These are phyloP conservation scores for Trachymyrmex cornetzi DNA, from an alignment of 1,140 invertebrate species.

Conservation along the genomic window DNA sequence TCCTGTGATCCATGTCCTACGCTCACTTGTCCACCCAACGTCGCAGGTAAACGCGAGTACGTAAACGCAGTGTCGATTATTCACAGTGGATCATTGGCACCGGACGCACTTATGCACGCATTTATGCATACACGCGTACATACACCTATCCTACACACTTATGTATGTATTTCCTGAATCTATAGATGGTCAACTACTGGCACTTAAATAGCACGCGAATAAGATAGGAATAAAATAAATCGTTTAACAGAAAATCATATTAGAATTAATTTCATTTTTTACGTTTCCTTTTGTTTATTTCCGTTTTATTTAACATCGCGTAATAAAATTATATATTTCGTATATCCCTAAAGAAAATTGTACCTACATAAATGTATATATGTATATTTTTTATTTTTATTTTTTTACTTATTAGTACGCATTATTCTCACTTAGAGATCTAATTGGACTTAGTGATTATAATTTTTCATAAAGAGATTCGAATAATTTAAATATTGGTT, in stretches of 20 bases:
- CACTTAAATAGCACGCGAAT: background rate
- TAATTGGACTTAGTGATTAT: background rate
- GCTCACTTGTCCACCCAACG: constrained; percentile 71
- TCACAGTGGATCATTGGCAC: constrained; percentile 68
- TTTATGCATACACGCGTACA: constrained; percentile 37
- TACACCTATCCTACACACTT: background rate
- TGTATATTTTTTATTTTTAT: background rate
- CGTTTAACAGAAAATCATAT: background rate
- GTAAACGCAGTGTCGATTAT: constrained; percentile 71
- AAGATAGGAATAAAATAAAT: background rate
- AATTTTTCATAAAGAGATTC: background rate
- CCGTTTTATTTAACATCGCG: background rate
- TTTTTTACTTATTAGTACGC: too few species aligned
- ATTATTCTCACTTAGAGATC: background rate
- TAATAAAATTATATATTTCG: background rate
- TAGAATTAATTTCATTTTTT: background rate
- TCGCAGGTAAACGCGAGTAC: constrained; percentile 65
- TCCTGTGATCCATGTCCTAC: constrained; percentile 66
- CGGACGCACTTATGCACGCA: constrained; percentile 25
- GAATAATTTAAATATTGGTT: background rate
- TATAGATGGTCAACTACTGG: constrained; percentile 17
- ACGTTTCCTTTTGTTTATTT: background rate
- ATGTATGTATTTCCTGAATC: constrained; percentile 7
- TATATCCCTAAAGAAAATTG: background rate
- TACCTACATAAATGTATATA: background rate